phyloP scores from a whole-genome alignment of 1,140 invertebrate genomes.

The Drosophila ogumai region DNA sequence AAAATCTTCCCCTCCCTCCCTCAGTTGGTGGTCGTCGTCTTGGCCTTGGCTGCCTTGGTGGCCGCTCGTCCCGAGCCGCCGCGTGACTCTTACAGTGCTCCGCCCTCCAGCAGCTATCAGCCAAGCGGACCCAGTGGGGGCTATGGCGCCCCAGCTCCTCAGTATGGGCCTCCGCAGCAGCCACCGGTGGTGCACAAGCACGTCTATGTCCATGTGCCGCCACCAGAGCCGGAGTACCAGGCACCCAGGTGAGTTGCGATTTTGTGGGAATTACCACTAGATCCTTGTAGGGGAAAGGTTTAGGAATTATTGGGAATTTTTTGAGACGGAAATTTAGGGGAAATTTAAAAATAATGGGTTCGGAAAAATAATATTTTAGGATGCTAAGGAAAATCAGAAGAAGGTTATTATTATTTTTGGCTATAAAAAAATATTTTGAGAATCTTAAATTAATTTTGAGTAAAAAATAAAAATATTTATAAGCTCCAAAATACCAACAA shows the following conservation, averaged over 20 bases:
- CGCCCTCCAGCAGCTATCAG: conserved; percentile 75
- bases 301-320: neutral
- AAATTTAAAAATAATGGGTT: neutral
- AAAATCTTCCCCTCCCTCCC: neutral
- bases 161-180: conserved; percentile 90
- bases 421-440: neutral
- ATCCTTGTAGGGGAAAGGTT: too few relatives aligned
- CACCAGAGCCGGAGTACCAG: conserved; percentile 91
- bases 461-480: neutral
- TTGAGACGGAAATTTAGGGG: neutral
- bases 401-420: conserved; percentile 8
- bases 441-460: neutral
- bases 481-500: rapidly evolving
- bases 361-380: neutral
- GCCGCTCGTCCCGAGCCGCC: conserved; percentile 79
- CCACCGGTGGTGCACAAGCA: conserved; percentile 92
- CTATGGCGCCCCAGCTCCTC: conserved; percentile 86
- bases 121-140: conserved; percentile 72
- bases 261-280: too few relatives aligned
- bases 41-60: conserved; percentile 68
- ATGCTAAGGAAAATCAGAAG: neutral
- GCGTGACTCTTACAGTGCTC: conserved; percentile 80
- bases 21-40: conserved; percentile 76
- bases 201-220: conserved; percentile 94
- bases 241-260: conserved; percentile 86